A percentile compares a stretch with the other conserved stretches of the same genome.
Conservation (phyloP, 2,888 invertebrate species). For the Trachelus stipa region DNA sequence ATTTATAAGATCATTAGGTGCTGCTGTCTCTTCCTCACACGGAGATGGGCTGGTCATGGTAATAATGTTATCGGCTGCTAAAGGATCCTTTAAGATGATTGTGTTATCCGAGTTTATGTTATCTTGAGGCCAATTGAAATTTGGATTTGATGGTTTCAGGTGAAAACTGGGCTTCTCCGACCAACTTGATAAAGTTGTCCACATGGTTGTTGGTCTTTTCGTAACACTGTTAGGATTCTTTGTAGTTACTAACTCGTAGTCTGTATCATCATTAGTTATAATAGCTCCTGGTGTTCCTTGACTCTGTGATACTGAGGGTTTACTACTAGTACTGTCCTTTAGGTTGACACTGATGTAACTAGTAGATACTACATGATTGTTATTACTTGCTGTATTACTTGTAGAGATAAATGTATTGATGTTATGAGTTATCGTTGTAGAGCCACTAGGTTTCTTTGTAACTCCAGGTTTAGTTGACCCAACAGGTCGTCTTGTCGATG, state of each 20-base stretch:
- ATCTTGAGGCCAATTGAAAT: slow-evolving; percentile 32
- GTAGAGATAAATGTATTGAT: slow-evolving; percentile 61
- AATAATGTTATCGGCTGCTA: slow-evolving; percentile 14
- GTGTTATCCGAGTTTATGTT: slow-evolving; percentile 32
- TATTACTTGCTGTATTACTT: slow-evolving; percentile 41
- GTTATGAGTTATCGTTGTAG: slow-evolving; percentile 62
- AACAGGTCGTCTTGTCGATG: slow-evolving; percentile 49
- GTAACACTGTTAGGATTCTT: slow-evolving; percentile 28
- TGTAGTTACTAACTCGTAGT: slow-evolving; percentile 7
- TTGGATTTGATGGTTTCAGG: slow-evolving; percentile 45
- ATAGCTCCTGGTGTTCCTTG: slow-evolving; percentile 20
- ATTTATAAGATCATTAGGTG: slow-evolving; percentile 78
- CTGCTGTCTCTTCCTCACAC: slow-evolving; percentile 74
- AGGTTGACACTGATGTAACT: slow-evolving; percentile 61
- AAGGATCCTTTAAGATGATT: slow-evolving; percentile 38
- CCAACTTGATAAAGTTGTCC: slow-evolving; percentile 56
- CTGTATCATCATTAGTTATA: neutral
- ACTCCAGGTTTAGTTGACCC: slow-evolving; percentile 26
- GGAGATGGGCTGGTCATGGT: slow-evolving; percentile 29
- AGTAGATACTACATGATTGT: slow-evolving; percentile 58
- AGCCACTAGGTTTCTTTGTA: slow-evolving; percentile 52
- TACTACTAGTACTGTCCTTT: slow-evolving; percentile 53
- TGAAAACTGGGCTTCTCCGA: slow-evolving; percentile 58
- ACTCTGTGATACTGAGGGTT: slow-evolving; percentile 30
- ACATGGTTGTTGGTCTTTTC: slow-evolving; percentile 45